A percentile compares a stretch with the other conserved stretches of the same genome.
These are phyloP conservation scores for Galeopsomyia nigrocyanea DNA, from an alignment of 2,888 invertebrate species.

Conservation along the genomic window DNA sequence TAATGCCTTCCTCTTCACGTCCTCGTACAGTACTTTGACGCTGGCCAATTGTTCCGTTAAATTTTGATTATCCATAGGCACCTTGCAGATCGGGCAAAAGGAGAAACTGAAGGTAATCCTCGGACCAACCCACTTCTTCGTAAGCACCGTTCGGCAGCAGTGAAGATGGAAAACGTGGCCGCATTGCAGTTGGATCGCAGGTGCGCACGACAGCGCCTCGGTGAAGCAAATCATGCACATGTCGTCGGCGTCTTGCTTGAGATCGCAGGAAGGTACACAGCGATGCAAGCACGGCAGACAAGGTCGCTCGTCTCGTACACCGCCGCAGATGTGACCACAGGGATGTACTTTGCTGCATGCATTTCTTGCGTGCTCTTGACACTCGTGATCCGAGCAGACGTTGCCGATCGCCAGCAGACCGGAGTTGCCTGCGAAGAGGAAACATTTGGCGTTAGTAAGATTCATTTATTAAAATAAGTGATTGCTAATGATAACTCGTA, in stretches of 20 bases:
- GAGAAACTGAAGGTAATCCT: constrained; percentile 97
- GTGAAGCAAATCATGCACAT: constrained; percentile 99
- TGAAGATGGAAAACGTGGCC: constrained; percentile 97
- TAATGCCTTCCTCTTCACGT: constrained; percentile 92
- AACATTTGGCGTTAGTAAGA: background rate
- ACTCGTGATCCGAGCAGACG: constrained; percentile 94
- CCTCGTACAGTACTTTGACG: constrained; percentile 85
- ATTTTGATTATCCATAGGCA: constrained; percentile 87
- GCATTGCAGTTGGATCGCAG: constrained; percentile 91
- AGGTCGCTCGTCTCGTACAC: constrained; percentile 85
- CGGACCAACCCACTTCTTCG: constrained; percentile 93
- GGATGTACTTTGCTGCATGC: constrained; percentile 86
- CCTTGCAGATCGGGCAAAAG: constrained; percentile 96
- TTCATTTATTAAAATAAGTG: background rate
- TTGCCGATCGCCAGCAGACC: constrained; percentile 93
- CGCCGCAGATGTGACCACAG: constrained; percentile 96
- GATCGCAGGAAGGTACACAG: constrained; percentile 72
- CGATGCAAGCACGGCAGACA: constrained; percentile 94
- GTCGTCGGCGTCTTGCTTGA: constrained; percentile 97
- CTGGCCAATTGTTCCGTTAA: constrained; percentile 84
- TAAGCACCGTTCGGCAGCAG: constrained; percentile 88
- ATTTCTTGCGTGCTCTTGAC: constrained; percentile 83
- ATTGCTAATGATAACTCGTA: constrained; percentile 56
- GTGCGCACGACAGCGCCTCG: constrained; percentile 95
- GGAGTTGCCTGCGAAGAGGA: constrained; percentile 69